Evolutionary conservation across 1,140 invertebrate genomes (phyloP).

Genomic region (Philotrypesis tridentata): DNA sequence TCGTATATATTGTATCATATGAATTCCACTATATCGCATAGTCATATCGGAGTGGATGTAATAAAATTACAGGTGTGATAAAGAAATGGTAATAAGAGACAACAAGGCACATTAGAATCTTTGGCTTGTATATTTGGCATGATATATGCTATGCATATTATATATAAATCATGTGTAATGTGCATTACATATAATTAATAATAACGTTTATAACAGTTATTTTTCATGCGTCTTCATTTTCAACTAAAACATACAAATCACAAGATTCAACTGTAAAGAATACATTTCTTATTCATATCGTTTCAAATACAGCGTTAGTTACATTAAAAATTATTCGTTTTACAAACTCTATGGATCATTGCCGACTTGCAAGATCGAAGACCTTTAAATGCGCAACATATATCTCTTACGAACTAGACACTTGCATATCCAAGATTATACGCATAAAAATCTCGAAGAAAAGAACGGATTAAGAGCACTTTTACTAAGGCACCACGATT

Average conservation of each 20-base stretch:
- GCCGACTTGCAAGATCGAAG: conserved; percentile 8
- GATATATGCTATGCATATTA: conserved; percentile 64
- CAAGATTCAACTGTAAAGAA: neutral
- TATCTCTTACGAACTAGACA: conserved; percentile 12
- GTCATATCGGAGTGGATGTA: conserved; percentile 50
- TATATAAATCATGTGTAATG: conserved; percentile 55
- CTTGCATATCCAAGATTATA: conserved; percentile 27
- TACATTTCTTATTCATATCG: conserved; percentile 24
- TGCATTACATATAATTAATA: conserved; percentile 51
- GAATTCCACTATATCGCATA: conserved; percentile 57
- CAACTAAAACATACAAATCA: conserved; percentile 6
- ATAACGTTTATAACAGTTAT: conserved; percentile 45
- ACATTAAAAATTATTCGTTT: conserved; percentile 13
- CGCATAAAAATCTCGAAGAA: conserved; percentile 31
- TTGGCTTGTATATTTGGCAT: conserved; percentile 69
- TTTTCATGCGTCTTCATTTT: conserved; percentile 32
- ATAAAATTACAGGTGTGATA: conserved; percentile 55
- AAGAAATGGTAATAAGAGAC: conserved; percentile 48
- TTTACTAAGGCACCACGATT: conserved; percentile 1
- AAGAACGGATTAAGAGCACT: conserved; percentile 3
- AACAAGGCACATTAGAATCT: conserved; percentile 51
- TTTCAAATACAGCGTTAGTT: conserved; percentile 1
- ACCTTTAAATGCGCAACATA: conserved; percentile 16
- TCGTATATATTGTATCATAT: conserved; percentile 71
- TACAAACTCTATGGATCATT: neutral